Evolutionary conservation across 2,797 vertebrate genomes (phyloP).

Genomic region (Crax fasciolata): DNA sequence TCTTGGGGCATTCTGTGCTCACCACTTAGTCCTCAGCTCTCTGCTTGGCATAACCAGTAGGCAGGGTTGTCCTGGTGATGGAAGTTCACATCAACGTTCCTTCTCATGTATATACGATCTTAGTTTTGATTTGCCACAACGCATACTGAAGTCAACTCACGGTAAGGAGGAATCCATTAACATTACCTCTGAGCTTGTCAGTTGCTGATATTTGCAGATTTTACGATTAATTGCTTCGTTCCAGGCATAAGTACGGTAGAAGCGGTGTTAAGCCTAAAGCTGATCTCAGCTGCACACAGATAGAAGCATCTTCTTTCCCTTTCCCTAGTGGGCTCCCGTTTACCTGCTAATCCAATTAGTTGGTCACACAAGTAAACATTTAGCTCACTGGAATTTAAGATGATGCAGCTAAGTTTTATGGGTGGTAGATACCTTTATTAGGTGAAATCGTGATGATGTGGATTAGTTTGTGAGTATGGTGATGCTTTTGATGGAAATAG

Average conservation of each 20-base stretch:
- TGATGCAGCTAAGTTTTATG: background rate
- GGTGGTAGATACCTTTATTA: background rate
- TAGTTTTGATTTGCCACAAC: background rate
- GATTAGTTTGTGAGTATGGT: background rate
- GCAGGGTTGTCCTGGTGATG: fast-evolving
- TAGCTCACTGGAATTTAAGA: background rate
- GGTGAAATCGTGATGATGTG: background rate
- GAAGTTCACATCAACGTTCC: background rate
- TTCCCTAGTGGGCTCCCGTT: background rate
- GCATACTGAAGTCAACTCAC: background rate
- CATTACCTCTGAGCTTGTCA: background rate
- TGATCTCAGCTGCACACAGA: background rate
- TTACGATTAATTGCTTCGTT: background rate
- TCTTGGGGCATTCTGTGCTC: background rate
- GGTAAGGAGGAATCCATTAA: background rate
- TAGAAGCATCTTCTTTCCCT: background rate
- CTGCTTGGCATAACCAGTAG: background rate
- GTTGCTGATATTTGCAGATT: background rate
- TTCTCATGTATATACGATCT: background rate
- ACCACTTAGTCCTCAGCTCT: background rate
- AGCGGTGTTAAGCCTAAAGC: background rate
- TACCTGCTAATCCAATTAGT: background rate
- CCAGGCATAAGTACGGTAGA: background rate
- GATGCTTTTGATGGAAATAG: background rate
- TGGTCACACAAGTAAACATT: background rate